Evolutionary conservation across 2,113 vertebrate genomes (phyloP).

Genomic region (Blennius ocellaris): DNA sequence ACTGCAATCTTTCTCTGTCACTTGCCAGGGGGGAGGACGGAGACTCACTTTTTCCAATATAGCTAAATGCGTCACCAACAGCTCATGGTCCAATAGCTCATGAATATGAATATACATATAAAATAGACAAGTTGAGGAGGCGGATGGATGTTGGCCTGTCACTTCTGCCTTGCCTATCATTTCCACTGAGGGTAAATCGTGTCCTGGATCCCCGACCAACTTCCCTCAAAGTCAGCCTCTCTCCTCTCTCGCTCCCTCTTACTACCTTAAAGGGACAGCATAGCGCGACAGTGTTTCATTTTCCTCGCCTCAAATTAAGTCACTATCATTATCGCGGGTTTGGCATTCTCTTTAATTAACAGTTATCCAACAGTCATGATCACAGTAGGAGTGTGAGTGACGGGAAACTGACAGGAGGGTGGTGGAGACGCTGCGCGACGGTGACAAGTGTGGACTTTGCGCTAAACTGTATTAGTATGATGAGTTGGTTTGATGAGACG

Average conservation of each 20-base stretch:
- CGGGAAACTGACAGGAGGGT: constrained; percentile 51
- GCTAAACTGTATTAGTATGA: constrained; percentile 52
- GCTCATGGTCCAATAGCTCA: constrained; percentile 79
- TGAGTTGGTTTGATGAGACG: constrained; percentile 49
- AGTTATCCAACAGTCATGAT: constrained; percentile 58
- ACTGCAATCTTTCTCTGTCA: constrained; percentile 84
- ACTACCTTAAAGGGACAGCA: neutral
- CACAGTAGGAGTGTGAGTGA: constrained; percentile 36
- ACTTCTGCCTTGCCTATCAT: constrained; percentile 78
- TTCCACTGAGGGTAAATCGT: constrained; percentile 72
- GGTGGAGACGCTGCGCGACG: constrained; percentile 44
- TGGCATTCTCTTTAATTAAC: constrained; percentile 67
- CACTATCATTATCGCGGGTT: constrained; percentile 51
- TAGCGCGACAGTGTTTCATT: constrained; percentile 28
- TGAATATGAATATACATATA: constrained; percentile 86
- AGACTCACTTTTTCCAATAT: constrained; percentile 82
- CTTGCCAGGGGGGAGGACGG: constrained; percentile 73
- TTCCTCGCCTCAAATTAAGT: constrained; percentile 48
- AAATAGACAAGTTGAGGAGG: constrained; percentile 82
- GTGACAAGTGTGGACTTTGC: constrained; percentile 57
- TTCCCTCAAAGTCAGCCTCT: constrained; percentile 39
- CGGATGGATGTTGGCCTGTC: constrained; percentile 79
- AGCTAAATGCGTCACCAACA: constrained; percentile 79
- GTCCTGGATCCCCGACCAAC: constrained; percentile 55
- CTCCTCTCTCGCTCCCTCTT: neutral